Base-by-base conservation (phyloP, 2,888 invertebrate species). In the Lochmaea crataegi region DNA sequence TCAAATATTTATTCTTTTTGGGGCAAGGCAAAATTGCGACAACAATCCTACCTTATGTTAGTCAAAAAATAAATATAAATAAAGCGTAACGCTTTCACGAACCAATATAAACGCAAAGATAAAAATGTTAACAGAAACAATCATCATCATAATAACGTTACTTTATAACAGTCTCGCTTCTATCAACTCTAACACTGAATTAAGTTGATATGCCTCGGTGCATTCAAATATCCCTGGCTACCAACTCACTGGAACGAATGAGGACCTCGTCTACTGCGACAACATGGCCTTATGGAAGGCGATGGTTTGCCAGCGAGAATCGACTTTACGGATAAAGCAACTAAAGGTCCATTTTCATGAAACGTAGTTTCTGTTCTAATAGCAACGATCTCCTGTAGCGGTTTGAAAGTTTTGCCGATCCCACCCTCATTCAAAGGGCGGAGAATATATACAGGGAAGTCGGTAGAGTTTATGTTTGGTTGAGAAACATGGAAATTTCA, bases 161-260 rank as follows among this genome's bases (percentile, higher is more conserved):
- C 10, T 53, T 16, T 53, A 6, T 2, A 53, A 53, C 53, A 18
- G 18, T 53, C 53, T 16, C 16, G 9, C 18, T 63, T 10, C 61
- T 11, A 14, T 41, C 42, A 41, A 3, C 61, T 63, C 61, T 63
- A 63, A 5, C 16, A 45, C 22, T 14, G 64, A 58, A 70, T 22
- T 26, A 42, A 63, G 32, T 57, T 70, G 70, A 64, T 64, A 70
- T 72, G 68, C 53, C 77, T 81, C 78, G 80, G 79, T 79, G 79
- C 78, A 75, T 75, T 76, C 74, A 79, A 69, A 69, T 73, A 80
- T 79, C 80, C 79, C 78, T 81, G 80, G 77, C 77, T 77, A 75
- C 80, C 78, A 83, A 80, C 83, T 75, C 79, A 82, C 82, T 82
- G 80, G 82, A 80, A 81, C 84, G 83, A 84, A 85, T 84, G 80